Evolutionary conservation across 2,888 invertebrate species (phyloP).

Genomic region (Portevinia maculata): DNA sequence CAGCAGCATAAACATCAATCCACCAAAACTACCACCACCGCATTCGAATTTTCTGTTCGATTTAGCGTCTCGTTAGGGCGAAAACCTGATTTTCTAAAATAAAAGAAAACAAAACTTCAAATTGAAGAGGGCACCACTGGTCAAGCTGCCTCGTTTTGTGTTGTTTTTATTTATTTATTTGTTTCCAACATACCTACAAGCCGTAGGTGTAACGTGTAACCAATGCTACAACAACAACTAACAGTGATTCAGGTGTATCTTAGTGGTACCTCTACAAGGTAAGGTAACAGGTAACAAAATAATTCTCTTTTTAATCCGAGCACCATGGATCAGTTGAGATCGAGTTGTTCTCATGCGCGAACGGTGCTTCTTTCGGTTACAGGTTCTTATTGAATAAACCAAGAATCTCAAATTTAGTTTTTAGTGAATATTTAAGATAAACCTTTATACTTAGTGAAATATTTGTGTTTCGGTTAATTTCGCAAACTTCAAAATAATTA

Average conservation of each 20-base stretch:
- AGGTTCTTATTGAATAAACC: constrained; percentile 1
- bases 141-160: constrained; percentile 46
- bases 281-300: constrained; percentile 49
- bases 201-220: constrained; percentile 69
- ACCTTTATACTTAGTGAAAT: no score
- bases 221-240: constrained; percentile 37
- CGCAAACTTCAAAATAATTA: not conserved
- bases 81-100: constrained; percentile 67
- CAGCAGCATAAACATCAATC: constrained; percentile 50
- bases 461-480: not conserved
- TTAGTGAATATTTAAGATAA: no score
- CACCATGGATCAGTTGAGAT: constrained; percentile 68
- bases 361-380: constrained; percentile 28
- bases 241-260: constrained; percentile 65
- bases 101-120: constrained; percentile 42
- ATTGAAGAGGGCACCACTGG: constrained; percentile 72
- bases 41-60: constrained; percentile 64
- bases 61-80: constrained; percentile 64
- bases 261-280: constrained; percentile 27
- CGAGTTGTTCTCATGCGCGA: constrained; percentile 67
- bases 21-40: constrained; percentile 32
- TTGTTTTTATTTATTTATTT: constrained; percentile 9
- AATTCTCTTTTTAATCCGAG: constrained; percentile 60
- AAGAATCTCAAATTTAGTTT: no score
- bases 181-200: constrained; percentile 65